Percentiles rank a stretch among this genome's conserved stretches.
These are phyloP conservation scores for Drosophila burlai DNA, from an alignment of 1,140 invertebrate genomes.

Conservation along the genomic window DNA sequence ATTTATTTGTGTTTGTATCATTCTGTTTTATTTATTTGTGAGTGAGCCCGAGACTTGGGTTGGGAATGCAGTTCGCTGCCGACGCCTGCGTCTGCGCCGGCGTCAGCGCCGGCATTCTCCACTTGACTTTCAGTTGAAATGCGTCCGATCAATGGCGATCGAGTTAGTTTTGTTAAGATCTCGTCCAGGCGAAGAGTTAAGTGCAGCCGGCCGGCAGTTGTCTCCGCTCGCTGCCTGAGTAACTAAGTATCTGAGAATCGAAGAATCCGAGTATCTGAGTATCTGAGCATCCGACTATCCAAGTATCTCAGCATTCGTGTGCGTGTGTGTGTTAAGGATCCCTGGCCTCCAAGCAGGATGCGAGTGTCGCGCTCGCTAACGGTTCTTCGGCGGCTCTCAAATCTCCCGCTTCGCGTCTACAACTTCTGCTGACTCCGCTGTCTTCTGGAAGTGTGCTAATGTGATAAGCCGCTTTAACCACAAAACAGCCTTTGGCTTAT, in stretches of 20 bases:
- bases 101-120: constrained; percentile 63
- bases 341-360: constrained; percentile 42
- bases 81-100: constrained; percentile 6
- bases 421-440: constrained; percentile 9
- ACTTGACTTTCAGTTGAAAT: constrained; percentile 80
- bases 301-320: not conserved
- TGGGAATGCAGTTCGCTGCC: constrained; percentile 39
- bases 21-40: constrained; percentile 53
- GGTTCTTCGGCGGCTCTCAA: constrained; percentile 41
- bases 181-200: constrained; percentile 72
- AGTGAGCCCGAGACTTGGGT: constrained; percentile 33
- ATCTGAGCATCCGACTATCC: constrained; percentile 2
- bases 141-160: constrained; percentile 79
- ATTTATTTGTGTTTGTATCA: constrained; percentile 45
- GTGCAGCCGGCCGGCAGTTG: constrained; percentile 60
- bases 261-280: not conserved
- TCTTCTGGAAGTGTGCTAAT: constrained; percentile 55
- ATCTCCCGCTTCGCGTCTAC: constrained; percentile 16
- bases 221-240: constrained; percentile 8
- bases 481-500: constrained; percentile 35
- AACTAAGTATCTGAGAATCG: constrained; percentile 1
- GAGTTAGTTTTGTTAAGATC: constrained; percentile 85
- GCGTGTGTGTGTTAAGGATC: constrained; percentile 34
- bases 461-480: constrained; percentile 58
- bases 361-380: constrained; percentile 52